Evolutionary conservation across 2,797 vertebrate genomes (phyloP), one percentile per base, ranked within the genome.

Genomic region (Schizopygopsis pylzovi): DNA sequence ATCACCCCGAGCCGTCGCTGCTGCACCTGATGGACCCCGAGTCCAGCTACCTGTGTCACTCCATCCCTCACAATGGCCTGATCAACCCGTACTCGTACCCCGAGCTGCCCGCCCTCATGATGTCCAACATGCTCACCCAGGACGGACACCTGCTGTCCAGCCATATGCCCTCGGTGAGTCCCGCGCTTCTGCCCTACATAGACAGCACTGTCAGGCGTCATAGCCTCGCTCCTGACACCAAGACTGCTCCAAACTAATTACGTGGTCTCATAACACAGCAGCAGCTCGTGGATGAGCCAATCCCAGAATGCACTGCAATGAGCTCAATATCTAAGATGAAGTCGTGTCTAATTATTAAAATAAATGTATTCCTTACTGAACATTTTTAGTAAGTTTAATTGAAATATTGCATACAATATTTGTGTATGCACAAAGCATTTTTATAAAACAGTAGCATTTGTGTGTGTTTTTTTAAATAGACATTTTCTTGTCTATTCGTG

Each of bases 21-120:
- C 97, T 99, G 91, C 98, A 99, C 93, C 91, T 99, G 96, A 98
- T 99, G 95, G 98, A 99, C 91, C 98, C 97, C 20, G 97, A 99
- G 93, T 95, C 97, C 75, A 91, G 97, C 91, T 99, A 98, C 95
- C 96, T 99, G 95, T 99, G 98, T 94, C 98, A 99, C 95, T 94
- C 98, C 88, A 96, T 99, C 86, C 93, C 95, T 43, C 97, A 98
- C 79, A 99, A 98, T 89, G 97, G 98, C 88, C 96, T 99, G 95
- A 96, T 99, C 93, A 99, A 98, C 87, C 96, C 97, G 0, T 99
- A 99, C 82, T 96, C 97, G 82, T 99, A 99, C 94, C 96, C 98
- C 80, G 98, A 99, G 94, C 97, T 99, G 92, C 98, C 98, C 0
- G 97, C 98, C 88, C 97, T 99, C 92, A 99, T 99, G 98, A 98